Conservation (phyloP, 2,888 invertebrate genomes). For the Liodrosophila aerea region DNA sequence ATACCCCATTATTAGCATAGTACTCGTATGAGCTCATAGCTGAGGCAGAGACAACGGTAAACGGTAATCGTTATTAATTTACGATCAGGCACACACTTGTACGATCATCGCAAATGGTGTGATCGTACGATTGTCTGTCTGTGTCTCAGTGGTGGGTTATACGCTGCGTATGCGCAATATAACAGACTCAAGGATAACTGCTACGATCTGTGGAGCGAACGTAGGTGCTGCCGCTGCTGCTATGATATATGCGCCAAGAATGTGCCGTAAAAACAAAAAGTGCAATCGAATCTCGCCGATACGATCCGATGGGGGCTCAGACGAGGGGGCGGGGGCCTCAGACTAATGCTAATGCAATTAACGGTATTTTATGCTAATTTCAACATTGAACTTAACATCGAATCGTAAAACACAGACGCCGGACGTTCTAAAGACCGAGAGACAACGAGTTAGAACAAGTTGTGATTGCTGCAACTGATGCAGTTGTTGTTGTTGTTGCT, state of each 20-base stretch:
- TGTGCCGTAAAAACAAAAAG: constrained; percentile 58
- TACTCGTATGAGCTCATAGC: no score
- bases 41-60: neutral
- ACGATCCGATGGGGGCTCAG: constrained; percentile 46
- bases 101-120: constrained; percentile 36
- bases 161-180: constrained; percentile 66
- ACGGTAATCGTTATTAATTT: constrained; percentile 31
- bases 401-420: constrained; percentile 46
- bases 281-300: constrained; percentile 45
- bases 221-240: constrained; percentile 20
- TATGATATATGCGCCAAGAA: constrained; percentile 70
- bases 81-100: constrained; percentile 38
- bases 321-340: constrained; percentile 21
- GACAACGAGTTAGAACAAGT: constrained; percentile 42
- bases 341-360: constrained; percentile 77
- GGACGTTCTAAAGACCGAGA: constrained; percentile 54
- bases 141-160: no score
- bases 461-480: constrained; percentile 9
- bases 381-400: constrained; percentile 81
- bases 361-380: constrained; percentile 81
- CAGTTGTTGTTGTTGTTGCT: constrained; percentile 5
- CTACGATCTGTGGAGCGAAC: constrained; percentile 32
- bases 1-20: no score
- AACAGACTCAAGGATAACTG: constrained; percentile 64
- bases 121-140: constrained; percentile 11